Conservation (phyloP, 1,140 invertebrate species). For the Ladona fulva region DNA sequence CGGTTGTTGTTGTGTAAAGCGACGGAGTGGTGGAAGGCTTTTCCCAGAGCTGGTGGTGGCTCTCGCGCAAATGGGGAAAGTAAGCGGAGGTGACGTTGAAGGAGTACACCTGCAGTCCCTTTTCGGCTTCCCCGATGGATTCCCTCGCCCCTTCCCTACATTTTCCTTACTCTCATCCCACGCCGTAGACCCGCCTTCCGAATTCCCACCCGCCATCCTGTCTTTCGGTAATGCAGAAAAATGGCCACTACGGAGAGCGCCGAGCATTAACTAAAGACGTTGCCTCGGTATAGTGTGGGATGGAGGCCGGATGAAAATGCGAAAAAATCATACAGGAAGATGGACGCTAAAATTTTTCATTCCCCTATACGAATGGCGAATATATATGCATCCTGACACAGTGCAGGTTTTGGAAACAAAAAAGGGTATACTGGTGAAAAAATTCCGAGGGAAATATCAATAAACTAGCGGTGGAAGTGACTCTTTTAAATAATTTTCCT, state of each 20-base stretch:
- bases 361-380: not conserved
- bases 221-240: not conserved
- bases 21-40: not conserved
- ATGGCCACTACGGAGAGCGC: not conserved
- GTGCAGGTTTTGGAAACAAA: too few species aligned
- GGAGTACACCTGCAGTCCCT: not conserved
- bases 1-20: not conserved
- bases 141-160: not conserved
- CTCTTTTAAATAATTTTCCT: too few species aligned
- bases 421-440: too few species aligned
- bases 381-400: not conserved
- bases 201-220: not conserved
- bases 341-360: conserved; percentile 2
- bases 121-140: not conserved
- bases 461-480: too few species aligned
- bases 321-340: not conserved
- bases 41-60: not conserved
- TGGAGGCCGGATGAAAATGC: not conserved
- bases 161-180: not conserved
- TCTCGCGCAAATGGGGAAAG: not conserved
- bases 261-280: not conserved
- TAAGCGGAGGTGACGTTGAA: not conserved
- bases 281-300: not conserved
- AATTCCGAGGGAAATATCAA: too few species aligned
- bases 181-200: not conserved